Evolutionary conservation across 2,888 invertebrate genomes (phyloP), one percentile per base, ranked within the genome.

Genomic region (Ypsolopha sequella): DNA sequence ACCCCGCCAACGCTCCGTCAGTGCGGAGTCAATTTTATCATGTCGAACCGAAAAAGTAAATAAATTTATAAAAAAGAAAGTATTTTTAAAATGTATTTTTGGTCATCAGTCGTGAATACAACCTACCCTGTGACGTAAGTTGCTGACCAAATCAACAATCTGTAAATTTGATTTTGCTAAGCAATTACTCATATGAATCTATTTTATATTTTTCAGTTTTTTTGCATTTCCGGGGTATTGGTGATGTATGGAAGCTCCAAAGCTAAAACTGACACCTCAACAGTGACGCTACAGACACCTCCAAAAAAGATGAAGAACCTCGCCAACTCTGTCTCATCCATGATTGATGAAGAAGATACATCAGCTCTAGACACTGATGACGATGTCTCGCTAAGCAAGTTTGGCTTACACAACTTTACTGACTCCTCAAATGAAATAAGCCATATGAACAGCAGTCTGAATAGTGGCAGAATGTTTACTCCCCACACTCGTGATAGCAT

Each of bases 361-460:
- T 51, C 60, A 68, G 55, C 69, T 47, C 61, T 77, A 50, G 86
- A 86, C 50, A 80, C 82, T 2, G 85, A 84, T 58, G 82, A 85
- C 58, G 85, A 86, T 61, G 84, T 86, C 9, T 85, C 85, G 35
- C 60, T 86, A 0, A 75, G 78, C 59, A 82, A 84, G 67, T 85
- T 78, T 58, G 85, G 86, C 35, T 57, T 86, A 53, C 76, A 80
- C 55, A 80, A 76, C 56, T 70, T 76, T 45, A 72, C 84, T 1
- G 78, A 78, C 52, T 84, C 84, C 4, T 84, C 84, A 4, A 76
- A 71, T 57, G 84, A 80, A 51, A 77, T 62, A 0, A 72, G 65
- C 53, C 66, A 67, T 1, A 53, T 73, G 10, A 81, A 71, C 56
- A 62, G 64, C 43, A 78, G 68, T 55, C 58, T 77, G 53, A 63